Evolutionary conservation across 2,113 vertebrate genomes (phyloP), one percentile per base, ranked within the genome.

Genomic region (Copsychus sechellarum): DNA sequence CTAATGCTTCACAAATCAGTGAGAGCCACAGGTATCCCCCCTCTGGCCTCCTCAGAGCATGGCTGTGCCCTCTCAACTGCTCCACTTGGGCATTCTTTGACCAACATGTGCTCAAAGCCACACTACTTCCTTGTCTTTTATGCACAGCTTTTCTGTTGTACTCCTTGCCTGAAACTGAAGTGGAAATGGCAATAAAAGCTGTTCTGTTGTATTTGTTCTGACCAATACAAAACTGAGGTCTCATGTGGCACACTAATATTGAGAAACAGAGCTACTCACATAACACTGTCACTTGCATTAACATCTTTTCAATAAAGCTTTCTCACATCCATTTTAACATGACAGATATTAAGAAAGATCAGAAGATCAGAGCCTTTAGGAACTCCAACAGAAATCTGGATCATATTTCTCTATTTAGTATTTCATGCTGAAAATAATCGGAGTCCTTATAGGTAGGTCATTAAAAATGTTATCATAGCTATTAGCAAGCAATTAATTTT

Each of bases 391-490:
- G 28, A 23, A 84, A 84, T 57, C 65, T 65, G 42, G 33, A 93
- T 79, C 54, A 3, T 74, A 72, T 85, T 81, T 87, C 53, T 95
- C 81, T 88, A 66, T 43, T 80, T 78, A 69, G 31, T 62, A 47
- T 73, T 94, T 93, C 79, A 84, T 14, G 36, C 43, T 47, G 36
- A 81, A 91, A 78, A 93, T 66, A 62, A 82, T 48, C 22, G 81
- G 47, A 71, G 17, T 36, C 40, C 47, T 81, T 77, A 53, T 6
- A 93, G 74, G 66, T 40, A 81, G n/a, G 21, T 91, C 71, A 96
- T 94, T 91, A 88, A 92, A 92, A 93, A 76, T 71, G 28, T 79
- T 94, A 94, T 81, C 83, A 64, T 6, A 81, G 31, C 73, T 92
- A 89, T 94, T 87, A 95, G 64, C 33, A 92, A 82, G 89, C 21